Evolutionary conservation across 2,113 vertebrate genomes (phyloP).

Genomic region (Calonectris borealis): DNA sequence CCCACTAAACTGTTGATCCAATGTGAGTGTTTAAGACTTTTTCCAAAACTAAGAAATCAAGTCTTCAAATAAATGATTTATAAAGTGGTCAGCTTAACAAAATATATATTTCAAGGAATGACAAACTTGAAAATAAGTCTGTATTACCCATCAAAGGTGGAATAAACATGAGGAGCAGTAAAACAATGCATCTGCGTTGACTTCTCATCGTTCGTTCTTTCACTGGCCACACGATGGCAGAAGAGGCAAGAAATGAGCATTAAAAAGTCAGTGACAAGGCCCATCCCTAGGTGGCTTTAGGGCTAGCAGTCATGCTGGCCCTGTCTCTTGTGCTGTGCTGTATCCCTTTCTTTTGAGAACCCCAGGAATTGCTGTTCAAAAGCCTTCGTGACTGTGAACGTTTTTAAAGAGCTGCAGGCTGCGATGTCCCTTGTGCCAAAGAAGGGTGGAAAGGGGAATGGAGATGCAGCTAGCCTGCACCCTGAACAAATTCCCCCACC

Average conservation of each 20-base stretch:
- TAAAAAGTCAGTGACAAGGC: rapidly evolving
- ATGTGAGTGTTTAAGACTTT: background rate
- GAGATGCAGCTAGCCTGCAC: background rate
- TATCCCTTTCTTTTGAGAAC: rapidly evolving
- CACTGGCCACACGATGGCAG: background rate
- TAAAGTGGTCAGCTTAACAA: background rate
- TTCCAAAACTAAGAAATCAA: background rate
- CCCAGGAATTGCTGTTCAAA: rapidly evolving
- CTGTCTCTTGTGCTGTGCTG: background rate
- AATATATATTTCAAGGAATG: rapidly evolving
- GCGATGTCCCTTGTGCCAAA: rapidly evolving
- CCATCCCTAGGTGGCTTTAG: rapidly evolving
- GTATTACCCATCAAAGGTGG: background rate
- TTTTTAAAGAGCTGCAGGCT: background rate
- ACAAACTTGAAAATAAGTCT: background rate
- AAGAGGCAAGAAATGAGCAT: rapidly evolving
- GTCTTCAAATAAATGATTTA: background rate
- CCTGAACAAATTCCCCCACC: too few relatives aligned
- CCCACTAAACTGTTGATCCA: rapidly evolving
- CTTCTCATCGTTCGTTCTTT: rapidly evolving
- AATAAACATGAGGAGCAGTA: background rate
- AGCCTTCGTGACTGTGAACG: rapidly evolving
- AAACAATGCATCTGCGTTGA: rapidly evolving
- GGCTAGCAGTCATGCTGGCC: rapidly evolving
- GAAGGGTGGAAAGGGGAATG: background rate